Conservation (phyloP, 2,888 invertebrate species). For the Melanophora roralis region DNA sequence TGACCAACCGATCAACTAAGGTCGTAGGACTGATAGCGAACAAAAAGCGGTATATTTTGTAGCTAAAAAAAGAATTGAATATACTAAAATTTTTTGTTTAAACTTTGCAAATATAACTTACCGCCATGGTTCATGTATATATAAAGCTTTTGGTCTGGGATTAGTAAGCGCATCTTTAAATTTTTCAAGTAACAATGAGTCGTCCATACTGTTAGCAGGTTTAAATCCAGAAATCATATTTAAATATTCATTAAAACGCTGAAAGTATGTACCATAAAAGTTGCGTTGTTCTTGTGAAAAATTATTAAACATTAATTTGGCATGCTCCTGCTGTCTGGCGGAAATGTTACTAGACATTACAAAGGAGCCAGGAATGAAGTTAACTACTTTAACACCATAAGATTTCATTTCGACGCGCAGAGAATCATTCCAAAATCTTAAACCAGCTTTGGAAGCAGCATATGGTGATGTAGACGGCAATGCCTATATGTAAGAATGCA, state of each 20-base stretch:
- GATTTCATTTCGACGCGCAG: constrained; percentile 85
- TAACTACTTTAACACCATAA: constrained; percentile 84
- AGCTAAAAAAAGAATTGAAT: constrained; percentile 64
- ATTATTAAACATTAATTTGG: constrained; percentile 81
- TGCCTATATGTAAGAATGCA: no score
- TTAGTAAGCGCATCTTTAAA: constrained; percentile 82
- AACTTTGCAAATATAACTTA: constrained; percentile 72
- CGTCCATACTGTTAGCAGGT: constrained; percentile 79
- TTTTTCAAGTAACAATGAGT: constrained; percentile 79
- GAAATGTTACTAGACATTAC: constrained; percentile 83
- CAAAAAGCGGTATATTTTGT: constrained; percentile 82
- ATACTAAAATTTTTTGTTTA: background rate
- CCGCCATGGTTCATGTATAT: constrained; percentile 84
- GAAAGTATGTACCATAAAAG: constrained; percentile 84
- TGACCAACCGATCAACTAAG: constrained; percentile 80
- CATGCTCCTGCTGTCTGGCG: constrained; percentile 80
- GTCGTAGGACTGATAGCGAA: constrained; percentile 81
- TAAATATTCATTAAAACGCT: constrained; percentile 81
- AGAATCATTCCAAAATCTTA: constrained; percentile 85
- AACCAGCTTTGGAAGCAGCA: constrained; percentile 88
- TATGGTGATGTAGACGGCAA: constrained; percentile 87
- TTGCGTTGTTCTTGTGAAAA: constrained; percentile 81
- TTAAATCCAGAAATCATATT: constrained; percentile 77
- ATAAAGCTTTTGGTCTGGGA: constrained; percentile 80
- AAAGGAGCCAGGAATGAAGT: constrained; percentile 89